These are phyloP conservation scores for Decapterus maruadsi DNA, from an alignment of 2,797 vertebrate species.

Conservation along the genomic window DNA sequence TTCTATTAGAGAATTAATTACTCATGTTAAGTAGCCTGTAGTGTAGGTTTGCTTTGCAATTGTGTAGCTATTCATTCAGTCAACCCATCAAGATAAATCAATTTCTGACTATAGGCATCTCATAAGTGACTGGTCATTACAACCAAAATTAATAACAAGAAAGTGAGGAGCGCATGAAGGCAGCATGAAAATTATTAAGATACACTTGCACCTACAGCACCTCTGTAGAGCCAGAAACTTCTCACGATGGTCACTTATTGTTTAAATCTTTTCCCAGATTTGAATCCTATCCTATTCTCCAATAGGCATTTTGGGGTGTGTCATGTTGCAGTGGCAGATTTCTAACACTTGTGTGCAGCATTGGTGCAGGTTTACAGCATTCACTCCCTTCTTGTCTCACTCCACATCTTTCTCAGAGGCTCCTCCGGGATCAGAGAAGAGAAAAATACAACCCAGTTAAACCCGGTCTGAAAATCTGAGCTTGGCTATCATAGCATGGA, in stretches of 20 bases:
- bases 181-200: neutral
- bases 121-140: neutral
- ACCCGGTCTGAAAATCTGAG: neutral
- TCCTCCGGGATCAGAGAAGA: neutral
- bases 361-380: constrained; percentile 29
- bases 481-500: neutral
- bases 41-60: neutral
- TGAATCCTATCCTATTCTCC: neutral
- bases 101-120: neutral
- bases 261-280: neutral
- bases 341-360: constrained; percentile 60
- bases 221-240: neutral
- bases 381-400: neutral
- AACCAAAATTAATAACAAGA: neutral
- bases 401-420: neutral
- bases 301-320: neutral
- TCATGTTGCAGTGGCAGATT: constrained; percentile 55
- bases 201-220: neutral
- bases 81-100: neutral
- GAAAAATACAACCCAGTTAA: neutral
- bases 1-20: neutral
- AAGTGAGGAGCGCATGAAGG: neutral
- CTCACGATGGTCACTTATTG: neutral
- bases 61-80: neutral
- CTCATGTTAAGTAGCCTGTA: neutral